Conservation (phyloP, 2,113 vertebrate species). For the Elephas maximus region DNA sequence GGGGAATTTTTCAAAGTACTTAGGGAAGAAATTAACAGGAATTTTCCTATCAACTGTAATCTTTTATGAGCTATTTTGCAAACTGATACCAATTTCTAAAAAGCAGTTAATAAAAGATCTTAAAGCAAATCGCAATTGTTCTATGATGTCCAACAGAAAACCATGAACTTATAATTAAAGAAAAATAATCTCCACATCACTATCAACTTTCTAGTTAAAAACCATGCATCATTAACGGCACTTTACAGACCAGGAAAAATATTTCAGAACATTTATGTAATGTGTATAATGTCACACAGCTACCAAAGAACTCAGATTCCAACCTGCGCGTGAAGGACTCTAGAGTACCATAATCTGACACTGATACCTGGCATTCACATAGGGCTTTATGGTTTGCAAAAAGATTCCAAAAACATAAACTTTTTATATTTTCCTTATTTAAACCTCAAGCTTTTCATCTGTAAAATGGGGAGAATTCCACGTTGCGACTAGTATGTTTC, state of each 20-base stretch:
- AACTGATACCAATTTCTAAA: slow-evolving; percentile 64
- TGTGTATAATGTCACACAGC: not conserved
- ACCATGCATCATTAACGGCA: not conserved
- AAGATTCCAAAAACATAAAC: slow-evolving; percentile 20
- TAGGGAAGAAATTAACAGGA: slow-evolving; percentile 68
- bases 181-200: slow-evolving; percentile 28
- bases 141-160: slow-evolving; percentile 58
- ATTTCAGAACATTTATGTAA: not conserved
- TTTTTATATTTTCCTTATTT: slow-evolving; percentile 5
- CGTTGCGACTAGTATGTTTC: not conserved
- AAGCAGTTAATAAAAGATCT: slow-evolving; percentile 52
- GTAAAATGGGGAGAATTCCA: not conserved
- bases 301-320: not conserved
- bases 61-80: slow-evolving; percentile 76
- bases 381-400: not conserved
- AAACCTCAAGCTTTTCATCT: slow-evolving; percentile 39
- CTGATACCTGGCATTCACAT: not conserved
- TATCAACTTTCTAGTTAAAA: slow-evolving; percentile 54
- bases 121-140: slow-evolving; percentile 60
- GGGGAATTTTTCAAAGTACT: slow-evolving; percentile 60
- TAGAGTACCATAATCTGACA: not conserved
- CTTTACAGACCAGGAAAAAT: not conserved
- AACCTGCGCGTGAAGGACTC: not conserved
- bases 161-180: slow-evolving; percentile 33
- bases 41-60: slow-evolving; percentile 68